Conservation (phyloP, 1,140 invertebrate species). For the Lucilia cuprina region DNA sequence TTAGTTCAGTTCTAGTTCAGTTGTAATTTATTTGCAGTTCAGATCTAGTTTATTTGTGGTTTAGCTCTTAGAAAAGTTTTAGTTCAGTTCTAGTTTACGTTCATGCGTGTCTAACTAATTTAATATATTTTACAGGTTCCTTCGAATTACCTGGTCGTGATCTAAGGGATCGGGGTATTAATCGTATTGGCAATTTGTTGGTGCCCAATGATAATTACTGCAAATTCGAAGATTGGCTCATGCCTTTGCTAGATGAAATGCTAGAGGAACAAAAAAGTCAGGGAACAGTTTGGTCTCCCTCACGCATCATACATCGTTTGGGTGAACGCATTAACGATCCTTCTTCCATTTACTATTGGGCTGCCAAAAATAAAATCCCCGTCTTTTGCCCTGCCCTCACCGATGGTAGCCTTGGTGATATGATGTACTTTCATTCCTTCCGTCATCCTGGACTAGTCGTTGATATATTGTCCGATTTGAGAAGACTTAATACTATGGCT, state of each 20-base stretch:
- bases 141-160: constrained; percentile 83
- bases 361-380: constrained; percentile 96
- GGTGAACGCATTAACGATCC: constrained; percentile 92
- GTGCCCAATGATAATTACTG: constrained; percentile 99
- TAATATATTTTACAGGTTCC: constrained; percentile 45
- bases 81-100: too few relatives aligned
- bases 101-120: too few relatives aligned
- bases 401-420: constrained; percentile 98
- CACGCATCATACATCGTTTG: constrained; percentile 82
- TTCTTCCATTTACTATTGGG: constrained; percentile 97
- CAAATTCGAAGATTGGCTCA: constrained; percentile 97
- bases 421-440: constrained; percentile 99
- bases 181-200: constrained; percentile 96
- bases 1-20: too few relatives aligned
- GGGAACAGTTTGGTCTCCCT: constrained; percentile 89
- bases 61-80: too few relatives aligned
- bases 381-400: constrained; percentile 98
- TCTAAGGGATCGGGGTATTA: constrained; percentile 88
- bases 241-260: constrained; percentile 93
- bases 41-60: too few relatives aligned
- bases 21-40: too few relatives aligned
- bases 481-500: constrained; percentile 92
- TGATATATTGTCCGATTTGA: constrained; percentile 93
- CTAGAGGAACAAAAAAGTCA: constrained; percentile 84
- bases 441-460: constrained; percentile 90